Evolutionary conservation across 2,888 invertebrate genomes (phyloP).

Genomic region (Syrphus vitripennis): DNA sequence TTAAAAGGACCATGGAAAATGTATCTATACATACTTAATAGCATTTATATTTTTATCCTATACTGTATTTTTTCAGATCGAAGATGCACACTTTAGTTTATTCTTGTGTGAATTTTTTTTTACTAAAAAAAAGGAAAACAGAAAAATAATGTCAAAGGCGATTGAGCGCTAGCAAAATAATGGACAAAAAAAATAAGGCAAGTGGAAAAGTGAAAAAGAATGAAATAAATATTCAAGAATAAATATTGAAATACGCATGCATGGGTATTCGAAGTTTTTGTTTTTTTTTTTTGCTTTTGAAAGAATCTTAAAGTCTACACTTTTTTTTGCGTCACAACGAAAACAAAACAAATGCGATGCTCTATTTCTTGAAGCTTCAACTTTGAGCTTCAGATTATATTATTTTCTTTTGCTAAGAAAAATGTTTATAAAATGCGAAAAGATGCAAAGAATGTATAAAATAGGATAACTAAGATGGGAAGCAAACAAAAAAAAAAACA

Average conservation of each 20-base stretch:
- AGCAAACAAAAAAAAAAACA: neutral
- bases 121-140: neutral
- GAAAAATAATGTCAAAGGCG: neutral
- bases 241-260: neutral
- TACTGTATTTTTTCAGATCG: neutral
- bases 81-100: constrained; percentile 1
- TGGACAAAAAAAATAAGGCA: neutral
- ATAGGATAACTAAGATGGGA: neutral
- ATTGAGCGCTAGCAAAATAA: neutral
- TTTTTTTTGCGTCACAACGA: neutral
- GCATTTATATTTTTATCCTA: neutral
- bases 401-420: neutral
- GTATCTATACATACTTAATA: neutral
- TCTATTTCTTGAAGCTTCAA: neutral
- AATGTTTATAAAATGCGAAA: neutral
- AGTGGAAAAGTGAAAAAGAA: neutral
- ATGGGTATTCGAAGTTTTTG: neutral
- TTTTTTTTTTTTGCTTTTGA: neutral
- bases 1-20: neutral
- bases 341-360: neutral
- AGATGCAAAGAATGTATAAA: neutral
- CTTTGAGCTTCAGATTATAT: neutral
- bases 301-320: neutral
- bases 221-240: neutral
- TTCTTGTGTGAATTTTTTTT: neutral